Evolutionary conservation across 2,797 vertebrate species (phyloP), one percentile per base, ranked within the genome.

Genomic region (Micropoecilia bifurca): DNA sequence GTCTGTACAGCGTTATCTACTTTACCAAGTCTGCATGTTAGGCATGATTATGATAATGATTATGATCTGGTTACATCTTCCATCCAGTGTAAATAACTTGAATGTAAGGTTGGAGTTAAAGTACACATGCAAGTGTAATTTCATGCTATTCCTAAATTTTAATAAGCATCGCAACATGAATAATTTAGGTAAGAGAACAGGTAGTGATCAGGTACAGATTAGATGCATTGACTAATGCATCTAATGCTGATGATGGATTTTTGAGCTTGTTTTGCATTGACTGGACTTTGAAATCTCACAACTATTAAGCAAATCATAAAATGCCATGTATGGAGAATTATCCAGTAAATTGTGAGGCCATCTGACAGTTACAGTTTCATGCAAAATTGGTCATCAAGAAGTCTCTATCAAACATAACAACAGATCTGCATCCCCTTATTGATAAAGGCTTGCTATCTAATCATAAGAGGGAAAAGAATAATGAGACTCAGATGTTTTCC

Each of bases 1-100:
- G 74, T 30, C 28, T 50, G 20, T 53, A 81, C 63, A 43, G 63
- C 50, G 77, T 83, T 48, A 73, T 46, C 57, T 16, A 18, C 13
- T 14, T 46, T 43, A 50, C 20, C 45, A 73, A 12, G 33, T 10
- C 39, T 47, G 39, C n/a, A n/a, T 43, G 22, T 43, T 3, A 39
- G 45, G 45, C 10, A 2, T 46, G 45, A 9, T 16, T 50, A 50
- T 50, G 48, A 22, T 2, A 1, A 4, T 46, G 28, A 12, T 39
- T n/a, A n/a, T 25, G 6, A 33, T 33, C 59, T 63, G 20, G 59
- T 36, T 66, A 3, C 61, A 20, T 66, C 33, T 66, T 18, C 14
- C 18, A 66, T 66, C 7, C 61, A 66, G 6, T 22, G 61, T 66
- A 41, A 68, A 68, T 10, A 2, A 16, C 28, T 66, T 66, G 1